Evolutionary conservation across 2,113 vertebrate genomes (phyloP).

Genomic region (Sorex fumeus): DNA sequence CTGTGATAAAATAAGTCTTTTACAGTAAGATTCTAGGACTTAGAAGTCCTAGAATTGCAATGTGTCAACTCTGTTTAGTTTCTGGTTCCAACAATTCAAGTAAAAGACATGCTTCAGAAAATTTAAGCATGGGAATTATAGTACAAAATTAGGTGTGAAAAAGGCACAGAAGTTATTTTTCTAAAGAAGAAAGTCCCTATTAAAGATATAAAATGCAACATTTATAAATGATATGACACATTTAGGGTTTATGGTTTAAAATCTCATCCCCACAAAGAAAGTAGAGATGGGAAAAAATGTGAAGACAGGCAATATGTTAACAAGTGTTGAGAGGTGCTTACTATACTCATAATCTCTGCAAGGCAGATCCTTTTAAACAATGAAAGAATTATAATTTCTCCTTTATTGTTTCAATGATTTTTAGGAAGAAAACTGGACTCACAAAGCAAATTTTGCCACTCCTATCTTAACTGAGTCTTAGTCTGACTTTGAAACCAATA

Average conservation of each 20-base stretch:
- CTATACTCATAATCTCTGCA: constrained; percentile 4
- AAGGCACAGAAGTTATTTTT: not conserved
- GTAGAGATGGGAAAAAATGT: not conserved
- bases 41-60: constrained; percentile 2
- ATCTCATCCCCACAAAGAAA: not conserved
- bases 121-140: constrained; percentile 30
- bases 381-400: not conserved
- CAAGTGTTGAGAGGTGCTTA: not conserved
- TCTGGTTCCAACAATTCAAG: constrained; percentile 11
- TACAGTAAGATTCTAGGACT: not conserved
- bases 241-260: not conserved
- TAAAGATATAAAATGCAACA: constrained; percentile 3
- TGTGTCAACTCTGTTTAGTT: not conserved
- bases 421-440: not conserved
- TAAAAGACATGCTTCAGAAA: constrained; percentile 55
- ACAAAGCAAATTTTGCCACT: constrained; percentile 27
- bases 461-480: not conserved
- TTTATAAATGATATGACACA: not conserved
- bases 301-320: constrained; percentile 7
- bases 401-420: not conserved
- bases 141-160: constrained; percentile 44
- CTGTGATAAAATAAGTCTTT: constrained; percentile 14
- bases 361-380: not conserved
- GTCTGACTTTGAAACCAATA: constrained; percentile 36
- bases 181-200: constrained; percentile 26